Evolutionary conservation across 2,797 vertebrate species (phyloP).

Genomic region (Nyctalus aviator): DNA sequence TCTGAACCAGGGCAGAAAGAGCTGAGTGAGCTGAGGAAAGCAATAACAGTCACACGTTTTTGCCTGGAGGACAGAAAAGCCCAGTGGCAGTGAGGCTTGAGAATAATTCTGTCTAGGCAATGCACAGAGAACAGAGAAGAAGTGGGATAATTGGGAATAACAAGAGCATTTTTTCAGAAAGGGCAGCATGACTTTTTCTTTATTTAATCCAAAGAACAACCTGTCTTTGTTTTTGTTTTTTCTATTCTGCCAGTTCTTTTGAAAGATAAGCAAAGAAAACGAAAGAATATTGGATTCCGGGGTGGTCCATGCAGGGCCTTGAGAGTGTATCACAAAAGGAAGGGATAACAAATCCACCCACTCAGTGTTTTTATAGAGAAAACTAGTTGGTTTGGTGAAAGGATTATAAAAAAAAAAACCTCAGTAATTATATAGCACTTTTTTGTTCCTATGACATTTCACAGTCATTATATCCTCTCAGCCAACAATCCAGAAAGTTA

Average conservation of each 20-base stretch:
- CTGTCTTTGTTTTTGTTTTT: not conserved
- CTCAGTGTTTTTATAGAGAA: not conserved
- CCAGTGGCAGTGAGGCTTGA: fast-evolving
- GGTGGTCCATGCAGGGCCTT: fast-evolving
- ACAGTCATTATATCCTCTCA: not conserved
- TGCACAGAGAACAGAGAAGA: not conserved
- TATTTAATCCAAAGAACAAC: not conserved
- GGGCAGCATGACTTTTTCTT: not conserved
- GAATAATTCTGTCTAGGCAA: not conserved
- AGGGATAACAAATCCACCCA: not conserved
- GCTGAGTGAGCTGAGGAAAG: not conserved
- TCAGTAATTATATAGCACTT: not conserved
- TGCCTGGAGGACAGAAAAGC: not conserved
- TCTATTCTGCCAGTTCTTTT: not conserved
- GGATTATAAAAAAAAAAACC: not conserved
- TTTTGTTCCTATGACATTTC: not conserved
- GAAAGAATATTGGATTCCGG: not conserved
- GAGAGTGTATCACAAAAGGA: not conserved
- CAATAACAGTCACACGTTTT: not conserved
- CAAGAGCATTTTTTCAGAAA: not conserved
- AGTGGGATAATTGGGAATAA: not conserved
- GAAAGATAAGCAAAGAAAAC: not conserved
- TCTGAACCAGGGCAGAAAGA: not conserved
- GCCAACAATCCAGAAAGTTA: not conserved
- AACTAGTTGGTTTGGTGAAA: not conserved